Percentiles rank a stretch among this genome's conserved stretches.
phyloP scores from a whole-genome alignment of 2,113 vertebrate genomes.

The Hemibagrus wyckioides region DNA sequence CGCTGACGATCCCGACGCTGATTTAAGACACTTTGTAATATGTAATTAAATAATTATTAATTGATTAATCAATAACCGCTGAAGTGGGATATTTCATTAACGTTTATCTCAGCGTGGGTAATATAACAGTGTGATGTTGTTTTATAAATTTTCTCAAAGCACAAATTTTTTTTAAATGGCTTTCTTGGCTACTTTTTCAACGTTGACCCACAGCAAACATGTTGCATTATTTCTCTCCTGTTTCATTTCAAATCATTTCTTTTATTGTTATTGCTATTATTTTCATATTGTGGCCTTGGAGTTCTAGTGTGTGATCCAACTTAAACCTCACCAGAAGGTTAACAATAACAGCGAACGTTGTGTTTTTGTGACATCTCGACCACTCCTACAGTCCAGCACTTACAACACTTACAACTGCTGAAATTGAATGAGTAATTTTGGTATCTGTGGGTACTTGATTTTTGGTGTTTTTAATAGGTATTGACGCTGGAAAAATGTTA shows the following conservation, averaged over 20 bases:
- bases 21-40: neutral
- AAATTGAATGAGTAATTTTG: neutral
- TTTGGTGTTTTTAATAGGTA: conserved; percentile 12
- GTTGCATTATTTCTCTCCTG: neutral
- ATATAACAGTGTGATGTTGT: neutral
- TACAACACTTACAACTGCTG: neutral
- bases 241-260: neutral
- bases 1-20: neutral
- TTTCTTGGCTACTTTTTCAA: neutral
- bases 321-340: neutral
- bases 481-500: conserved; percentile 22
- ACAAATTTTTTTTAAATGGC: neutral
- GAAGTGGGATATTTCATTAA: neutral
- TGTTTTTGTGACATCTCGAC: neutral
- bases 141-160: neutral
- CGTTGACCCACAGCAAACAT: neutral
- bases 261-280: conserved; percentile 2
- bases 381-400: neutral
- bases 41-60: neutral
- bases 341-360: neutral
- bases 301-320: neutral
- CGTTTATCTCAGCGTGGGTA: neutral
- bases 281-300: neutral
- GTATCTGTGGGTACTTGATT: conserved; percentile 16
- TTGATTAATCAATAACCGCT: neutral